Conservation (phyloP, 2,888 invertebrate species). For the Machimus rusticus region DNA sequence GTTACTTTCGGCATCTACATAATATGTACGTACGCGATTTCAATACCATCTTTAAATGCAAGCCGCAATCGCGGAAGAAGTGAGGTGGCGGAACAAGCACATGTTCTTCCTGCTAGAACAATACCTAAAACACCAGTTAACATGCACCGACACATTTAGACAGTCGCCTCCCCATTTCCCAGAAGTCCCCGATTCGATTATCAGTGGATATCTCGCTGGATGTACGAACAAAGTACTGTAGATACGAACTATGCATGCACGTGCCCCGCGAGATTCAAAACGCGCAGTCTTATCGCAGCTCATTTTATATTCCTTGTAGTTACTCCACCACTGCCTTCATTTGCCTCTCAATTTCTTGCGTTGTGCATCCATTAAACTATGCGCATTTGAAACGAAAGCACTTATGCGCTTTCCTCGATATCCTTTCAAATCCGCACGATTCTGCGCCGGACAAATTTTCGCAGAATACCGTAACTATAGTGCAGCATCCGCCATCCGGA, state of each 20-base stretch:
- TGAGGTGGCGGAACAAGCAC: not conserved
- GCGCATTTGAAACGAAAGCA: constrained; percentile 1
- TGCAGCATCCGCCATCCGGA: not conserved
- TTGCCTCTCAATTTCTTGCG: not conserved
- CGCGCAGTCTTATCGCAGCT: constrained; percentile 22
- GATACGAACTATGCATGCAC: constrained; percentile 8
- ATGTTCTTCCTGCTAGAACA: not conserved
- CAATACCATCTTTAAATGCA: not conserved
- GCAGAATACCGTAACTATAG: not conserved
- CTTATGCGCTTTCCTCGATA: not conserved
- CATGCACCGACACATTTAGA: constrained; percentile 2
- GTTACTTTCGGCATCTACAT: constrained; percentile 4
- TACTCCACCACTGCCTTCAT: not conserved
- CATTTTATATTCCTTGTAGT: constrained; percentile 16
- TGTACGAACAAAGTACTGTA: not conserved
- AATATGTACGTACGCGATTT: not conserved
- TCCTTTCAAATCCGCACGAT: not conserved
- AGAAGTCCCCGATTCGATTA: not conserved
- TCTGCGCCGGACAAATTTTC: not conserved
- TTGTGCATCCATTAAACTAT: not conserved
- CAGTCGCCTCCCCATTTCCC: not conserved
- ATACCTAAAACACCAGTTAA: constrained; percentile 3
- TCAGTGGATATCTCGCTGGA: constrained; percentile 11
- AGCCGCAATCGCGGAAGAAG: not conserved
- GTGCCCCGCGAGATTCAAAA: not conserved